Conservation (phyloP, 2,888 invertebrate genomes). For the Philhelius pedissequus region DNA sequence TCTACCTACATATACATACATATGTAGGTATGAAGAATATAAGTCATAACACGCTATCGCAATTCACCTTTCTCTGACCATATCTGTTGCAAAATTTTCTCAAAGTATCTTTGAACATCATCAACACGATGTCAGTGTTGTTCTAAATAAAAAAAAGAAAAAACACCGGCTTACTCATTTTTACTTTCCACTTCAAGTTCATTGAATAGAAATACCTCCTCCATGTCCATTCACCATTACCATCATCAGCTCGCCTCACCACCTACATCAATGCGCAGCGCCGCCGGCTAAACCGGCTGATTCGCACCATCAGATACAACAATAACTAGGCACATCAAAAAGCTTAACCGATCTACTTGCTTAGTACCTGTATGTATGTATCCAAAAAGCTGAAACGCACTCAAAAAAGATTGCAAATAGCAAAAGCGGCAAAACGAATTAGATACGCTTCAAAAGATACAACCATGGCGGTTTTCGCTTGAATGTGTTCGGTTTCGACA, state of each 20-base stretch:
- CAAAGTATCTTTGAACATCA: slow-evolving; percentile 15
- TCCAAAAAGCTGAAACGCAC: slow-evolving; percentile 18
- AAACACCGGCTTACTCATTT: slow-evolving; percentile 58
- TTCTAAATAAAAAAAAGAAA: not conserved
- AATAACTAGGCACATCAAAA: not conserved
- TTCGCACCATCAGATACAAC: slow-evolving; percentile 3
- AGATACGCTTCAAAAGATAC: slow-evolving; percentile 41
- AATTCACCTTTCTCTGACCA: slow-evolving; percentile 22
- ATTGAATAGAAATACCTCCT: slow-evolving; percentile 29
- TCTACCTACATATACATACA: not conserved
- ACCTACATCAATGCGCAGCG: slow-evolving; percentile 27
- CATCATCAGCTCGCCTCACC: not conserved
- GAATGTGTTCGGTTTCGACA: slow-evolving; percentile 46
- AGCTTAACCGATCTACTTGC: slow-evolving; percentile 16
- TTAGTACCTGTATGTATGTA: slow-evolving; percentile 8
- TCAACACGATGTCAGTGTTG: slow-evolving; percentile 13
- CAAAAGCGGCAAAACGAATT: slow-evolving; percentile 40
- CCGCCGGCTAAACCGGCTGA: slow-evolving; percentile 59
- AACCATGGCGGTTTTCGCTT: slow-evolving; percentile 21
- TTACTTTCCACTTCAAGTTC: slow-evolving; percentile 67
- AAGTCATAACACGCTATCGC: slow-evolving; percentile 17
- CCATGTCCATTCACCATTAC: slow-evolving; percentile 4
- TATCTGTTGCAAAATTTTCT: slow-evolving; percentile 8
- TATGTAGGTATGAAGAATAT: not conserved
- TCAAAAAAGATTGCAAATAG: slow-evolving; percentile 23